Conservation (phyloP, 2,888 invertebrate genomes). For the Sinopyrophorus schimmeli region DNA sequence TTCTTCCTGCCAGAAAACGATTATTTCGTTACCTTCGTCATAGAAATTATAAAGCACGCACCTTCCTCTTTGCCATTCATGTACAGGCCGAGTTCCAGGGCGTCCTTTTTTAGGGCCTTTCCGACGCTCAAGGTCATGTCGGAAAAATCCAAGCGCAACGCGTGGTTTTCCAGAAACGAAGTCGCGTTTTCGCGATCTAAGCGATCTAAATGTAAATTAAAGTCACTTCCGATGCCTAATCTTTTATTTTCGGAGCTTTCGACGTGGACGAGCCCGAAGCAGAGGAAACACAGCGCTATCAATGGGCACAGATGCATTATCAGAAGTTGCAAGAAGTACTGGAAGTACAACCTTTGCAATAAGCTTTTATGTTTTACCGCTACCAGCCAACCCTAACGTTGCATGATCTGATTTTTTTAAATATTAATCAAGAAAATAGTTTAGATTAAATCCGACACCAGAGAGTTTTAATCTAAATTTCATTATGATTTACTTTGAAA, state of each 20-base stretch:
- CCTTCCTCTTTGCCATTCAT: conserved; percentile 45
- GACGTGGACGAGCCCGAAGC: conserved; percentile 19
- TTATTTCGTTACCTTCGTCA: too few relatives aligned
- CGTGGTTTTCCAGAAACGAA: conserved; percentile 59
- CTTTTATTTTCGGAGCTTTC: too few relatives aligned
- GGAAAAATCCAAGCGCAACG: conserved; percentile 60
- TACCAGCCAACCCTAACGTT: conserved; percentile 52
- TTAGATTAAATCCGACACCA: too few relatives aligned
- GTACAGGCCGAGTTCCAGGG: conserved; percentile 54
- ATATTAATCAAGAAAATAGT: too few relatives aligned
- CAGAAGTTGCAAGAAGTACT: conserved; percentile 39
- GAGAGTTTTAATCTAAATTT: too few relatives aligned
- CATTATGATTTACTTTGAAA: too few relatives aligned
- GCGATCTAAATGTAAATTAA: conserved; percentile 44
- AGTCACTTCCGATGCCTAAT: conserved; percentile 43
- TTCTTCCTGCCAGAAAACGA: conserved; percentile 53
- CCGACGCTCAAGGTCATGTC: conserved; percentile 60
- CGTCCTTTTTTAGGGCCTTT: conserved; percentile 56
- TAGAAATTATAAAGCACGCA: conserved; percentile 30
- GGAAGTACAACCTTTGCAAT: conserved; percentile 28
- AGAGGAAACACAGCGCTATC: conserved; percentile 36
- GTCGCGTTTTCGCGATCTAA: conserved; percentile 41
- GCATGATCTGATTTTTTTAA: too few relatives aligned
- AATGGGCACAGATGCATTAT: conserved; percentile 43
- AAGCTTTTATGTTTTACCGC: conserved; percentile 48